Evolutionary conservation across 2,113 vertebrate species (phyloP).

Genomic region (Spizaetus ornatus): DNA sequence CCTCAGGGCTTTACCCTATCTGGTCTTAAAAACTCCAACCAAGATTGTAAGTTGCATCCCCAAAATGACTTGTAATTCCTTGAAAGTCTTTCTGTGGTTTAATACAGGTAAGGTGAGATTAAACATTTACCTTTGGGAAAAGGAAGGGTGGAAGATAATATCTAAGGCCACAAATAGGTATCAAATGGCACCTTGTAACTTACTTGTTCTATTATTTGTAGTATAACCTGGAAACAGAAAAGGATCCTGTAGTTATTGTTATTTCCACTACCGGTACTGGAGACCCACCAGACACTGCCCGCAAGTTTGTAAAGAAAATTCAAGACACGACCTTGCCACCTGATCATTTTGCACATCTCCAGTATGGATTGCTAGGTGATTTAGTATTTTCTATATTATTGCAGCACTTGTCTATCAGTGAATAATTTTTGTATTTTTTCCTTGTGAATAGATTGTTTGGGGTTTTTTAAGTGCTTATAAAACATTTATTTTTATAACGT

Average conservation of each 20-base stretch:
- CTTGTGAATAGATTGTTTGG: not conserved
- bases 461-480: not conserved
- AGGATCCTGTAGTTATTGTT: slow-evolving; percentile 86
- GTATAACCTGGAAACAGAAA: slow-evolving; percentile 88
- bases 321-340: slow-evolving; percentile 73
- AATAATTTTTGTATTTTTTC: not conserved
- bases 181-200: not conserved
- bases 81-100: not conserved
- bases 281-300: slow-evolving; percentile 88
- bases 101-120: not conserved
- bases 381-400: not conserved
- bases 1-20: not conserved
- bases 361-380: slow-evolving; percentile 90
- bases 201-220: slow-evolving; percentile 53
- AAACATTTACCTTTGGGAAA: not conserved
- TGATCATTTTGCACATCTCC: slow-evolving; percentile 82
- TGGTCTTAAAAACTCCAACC: not conserved
- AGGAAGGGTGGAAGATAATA: not conserved
- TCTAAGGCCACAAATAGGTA: not conserved
- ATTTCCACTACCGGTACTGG: slow-evolving; percentile 94
- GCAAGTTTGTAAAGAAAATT: slow-evolving; percentile 84
- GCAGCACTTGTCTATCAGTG: not conserved
- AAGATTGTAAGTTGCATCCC: not conserved
- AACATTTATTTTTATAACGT: not conserved
- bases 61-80: not conserved